phyloP scores from a whole-genome alignment of 2,888 invertebrate genomes.

The Cetonia aurata region DNA sequence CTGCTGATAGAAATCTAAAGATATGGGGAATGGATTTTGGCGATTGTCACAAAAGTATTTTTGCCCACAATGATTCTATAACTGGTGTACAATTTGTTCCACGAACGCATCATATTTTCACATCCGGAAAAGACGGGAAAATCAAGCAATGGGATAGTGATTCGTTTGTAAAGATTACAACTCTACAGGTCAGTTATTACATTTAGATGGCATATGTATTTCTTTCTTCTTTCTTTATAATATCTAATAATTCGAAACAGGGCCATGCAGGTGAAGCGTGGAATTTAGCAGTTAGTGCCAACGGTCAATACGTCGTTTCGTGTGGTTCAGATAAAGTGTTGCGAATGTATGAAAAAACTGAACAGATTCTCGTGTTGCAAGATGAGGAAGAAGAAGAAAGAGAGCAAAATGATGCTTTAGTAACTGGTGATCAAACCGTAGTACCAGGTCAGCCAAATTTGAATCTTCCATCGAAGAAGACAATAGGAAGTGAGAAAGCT shows the following conservation, averaged over 20 bases:
- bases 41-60: conserved; percentile 95
- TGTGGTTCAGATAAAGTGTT: conserved; percentile 91
- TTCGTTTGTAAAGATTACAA: conserved; percentile 89
- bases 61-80: conserved; percentile 96
- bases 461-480: conserved; percentile 88
- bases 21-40: conserved; percentile 99
- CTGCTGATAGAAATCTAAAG: conserved; percentile 95
- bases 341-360: conserved; percentile 86
- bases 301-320: conserved; percentile 82
- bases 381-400: conserved; percentile 91
- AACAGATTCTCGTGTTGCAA: conserved; percentile 91
- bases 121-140: conserved; percentile 92
- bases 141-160: conserved; percentile 99
- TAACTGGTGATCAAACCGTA: conserved; percentile 79
- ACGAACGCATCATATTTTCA: conserved; percentile 93
- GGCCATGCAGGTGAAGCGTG: conserved; percentile 88
- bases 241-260: conserved; percentile 62
- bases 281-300: conserved; percentile 81
- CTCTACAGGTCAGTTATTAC: conserved; percentile 76
- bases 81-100: conserved; percentile 91
- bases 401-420: conserved; percentile 79
- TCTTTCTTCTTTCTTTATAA: conserved; percentile 12
- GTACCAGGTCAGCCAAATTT: conserved; percentile 78
- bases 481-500: conserved; percentile 87
- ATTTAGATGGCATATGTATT: neutral